Evolutionary conservation across 2,888 invertebrate species (phyloP), one percentile per base, ranked within the genome.

Genomic region (Euplagia quadripunctaria): DNA sequence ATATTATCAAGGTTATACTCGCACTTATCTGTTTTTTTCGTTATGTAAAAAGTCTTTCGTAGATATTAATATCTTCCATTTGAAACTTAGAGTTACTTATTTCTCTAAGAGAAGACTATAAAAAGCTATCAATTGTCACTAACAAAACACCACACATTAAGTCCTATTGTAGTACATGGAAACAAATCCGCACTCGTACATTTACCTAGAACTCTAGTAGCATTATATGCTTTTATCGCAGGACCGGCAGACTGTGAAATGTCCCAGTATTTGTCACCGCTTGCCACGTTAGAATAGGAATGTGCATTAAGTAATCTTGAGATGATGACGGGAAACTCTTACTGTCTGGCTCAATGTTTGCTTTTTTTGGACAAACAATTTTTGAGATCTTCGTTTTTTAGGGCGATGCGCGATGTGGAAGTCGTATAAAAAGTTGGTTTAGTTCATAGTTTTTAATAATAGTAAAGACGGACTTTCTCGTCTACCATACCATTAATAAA

Each of bases 171-270:
- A 71, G 66, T 73, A 52, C 43, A 11, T n/a, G 68, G 65, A 71
- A 80, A 86, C 78, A 86, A 85, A 86, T 85, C 77, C 78, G 46
- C 73, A 64, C 72, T 79, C 78, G 74, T 82, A 52, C 65, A 64
- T 71, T 72, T 66, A 70, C 61, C 61, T 68, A 85, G 86, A 88
- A 87, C 88, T 86, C 83, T 84, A 81, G 80, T 84, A 89, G 89
- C 70, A 70, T 91, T 89, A 86, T 80, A 86, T 84, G 88, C 89
- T 90, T 87, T 90, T 85, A 90, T 86, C 86, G 87, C 86, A 85
- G 86, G 88, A 87, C 91, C 93, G 90, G 93, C 87, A 95, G 95
- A 95, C 95, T 94, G 95, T 94, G 92, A 94, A 95, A 95, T 94
- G 94, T 87, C 80, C 88, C 83, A 84, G 87, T 88, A 93, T 92